Conservation (phyloP, 2,797 vertebrate genomes). For the Arrhamphus sclerolepis region DNA sequence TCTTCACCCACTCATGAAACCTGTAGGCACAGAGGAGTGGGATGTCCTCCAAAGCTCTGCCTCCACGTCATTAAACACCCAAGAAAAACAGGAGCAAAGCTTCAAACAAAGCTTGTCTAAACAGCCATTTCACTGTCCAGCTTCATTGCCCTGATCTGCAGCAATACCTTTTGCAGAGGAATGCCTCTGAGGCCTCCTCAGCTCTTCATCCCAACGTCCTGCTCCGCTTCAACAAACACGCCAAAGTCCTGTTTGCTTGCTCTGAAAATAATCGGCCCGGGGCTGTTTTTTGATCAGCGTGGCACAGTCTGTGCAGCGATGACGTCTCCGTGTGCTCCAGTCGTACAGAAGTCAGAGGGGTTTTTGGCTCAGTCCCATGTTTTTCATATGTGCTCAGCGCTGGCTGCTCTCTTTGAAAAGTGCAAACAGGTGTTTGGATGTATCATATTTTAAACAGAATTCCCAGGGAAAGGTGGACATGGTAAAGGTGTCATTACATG, state of each 20-base stretch:
- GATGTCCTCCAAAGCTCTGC: conserved; percentile 25
- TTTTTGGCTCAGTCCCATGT: conserved; percentile 15
- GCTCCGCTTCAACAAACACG: conserved; percentile 57
- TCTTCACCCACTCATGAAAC: conserved; percentile 4
- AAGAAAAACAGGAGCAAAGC: conserved; percentile 53
- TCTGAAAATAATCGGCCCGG: conserved; percentile 66
- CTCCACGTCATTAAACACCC: conserved; percentile 45
- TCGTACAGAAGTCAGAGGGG: conserved; percentile 10
- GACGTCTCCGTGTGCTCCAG: conserved; percentile 28
- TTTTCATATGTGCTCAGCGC: conserved; percentile 18
- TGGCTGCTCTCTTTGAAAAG: conserved; percentile 2
- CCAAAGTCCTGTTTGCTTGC: conserved; percentile 70
- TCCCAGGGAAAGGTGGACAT: not conserved
- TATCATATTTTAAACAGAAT: conserved; percentile 11
- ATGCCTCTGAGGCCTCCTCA: conserved; percentile 39
- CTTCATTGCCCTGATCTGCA: conserved; percentile 65
- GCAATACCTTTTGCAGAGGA: conserved; percentile 54
- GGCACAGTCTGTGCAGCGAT: conserved; percentile 35
- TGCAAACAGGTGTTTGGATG: conserved; percentile 17
- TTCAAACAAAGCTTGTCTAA: conserved; percentile 74
- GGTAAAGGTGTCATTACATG: not conserved
- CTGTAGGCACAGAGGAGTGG: conserved; percentile 9
- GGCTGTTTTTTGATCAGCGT: conserved; percentile 49
- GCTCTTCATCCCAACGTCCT: conserved; percentile 21
- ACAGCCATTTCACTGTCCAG: conserved; percentile 69